phyloP scores from a whole-genome alignment of 2,797 vertebrate species.

The Spinus olivaceus region DNA sequence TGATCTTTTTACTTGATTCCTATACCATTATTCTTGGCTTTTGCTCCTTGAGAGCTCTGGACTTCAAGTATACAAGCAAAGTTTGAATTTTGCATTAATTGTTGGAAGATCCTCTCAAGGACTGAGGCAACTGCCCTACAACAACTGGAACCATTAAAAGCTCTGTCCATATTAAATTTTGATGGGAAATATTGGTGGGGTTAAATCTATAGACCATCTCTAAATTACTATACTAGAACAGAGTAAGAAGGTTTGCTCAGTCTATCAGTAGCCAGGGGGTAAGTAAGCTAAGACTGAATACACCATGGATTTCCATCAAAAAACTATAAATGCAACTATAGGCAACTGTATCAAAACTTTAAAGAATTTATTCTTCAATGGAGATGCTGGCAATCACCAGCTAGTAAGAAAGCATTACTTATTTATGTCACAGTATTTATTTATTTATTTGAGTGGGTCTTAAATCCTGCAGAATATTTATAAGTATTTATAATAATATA shows the following conservation, averaged over 20 bases:
- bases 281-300: background rate
- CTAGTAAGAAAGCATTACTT: background rate
- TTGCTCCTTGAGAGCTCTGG: background rate
- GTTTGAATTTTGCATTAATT: background rate
- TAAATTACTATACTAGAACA: background rate
- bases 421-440: conserved; percentile 76
- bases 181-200: background rate
- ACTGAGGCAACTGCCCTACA: background rate
- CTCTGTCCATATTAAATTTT: background rate
- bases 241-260: background rate
- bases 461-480: conserved; percentile 78
- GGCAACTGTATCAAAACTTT: background rate
- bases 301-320: background rate
- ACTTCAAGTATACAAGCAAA: background rate
- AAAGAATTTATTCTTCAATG: background rate
- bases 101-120: background rate
- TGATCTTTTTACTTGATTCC: background rate
- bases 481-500: conserved; percentile 78
- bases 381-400: background rate
- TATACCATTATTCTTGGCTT: background rate
- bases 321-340: background rate
- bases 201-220: background rate
- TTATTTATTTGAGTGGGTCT: conserved; percentile 89
- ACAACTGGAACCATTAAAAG: background rate
- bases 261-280: background rate